Evolutionary conservation across 1,140 invertebrate species (phyloP).

Genomic region (Dreissena polymorpha): DNA sequence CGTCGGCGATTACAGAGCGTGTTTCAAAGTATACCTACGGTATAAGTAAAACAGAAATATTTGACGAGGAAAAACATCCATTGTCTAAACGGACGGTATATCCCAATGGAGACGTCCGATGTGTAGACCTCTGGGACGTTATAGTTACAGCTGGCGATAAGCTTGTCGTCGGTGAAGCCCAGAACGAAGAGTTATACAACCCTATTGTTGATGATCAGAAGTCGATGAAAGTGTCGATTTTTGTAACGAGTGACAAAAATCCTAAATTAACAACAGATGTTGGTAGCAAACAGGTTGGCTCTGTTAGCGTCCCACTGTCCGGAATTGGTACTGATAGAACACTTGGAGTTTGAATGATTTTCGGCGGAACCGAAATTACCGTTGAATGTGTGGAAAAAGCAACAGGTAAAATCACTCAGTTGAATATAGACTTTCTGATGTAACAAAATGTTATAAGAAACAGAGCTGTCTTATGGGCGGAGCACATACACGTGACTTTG

Average conservation of each 20-base stretch:
- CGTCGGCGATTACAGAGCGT: constrained; percentile 17
- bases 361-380: constrained; percentile 31
- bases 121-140: constrained; percentile 9
- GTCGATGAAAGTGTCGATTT: neutral
- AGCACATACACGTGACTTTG: no score
- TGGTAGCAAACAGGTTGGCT: no score
- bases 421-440: constrained; percentile 15
- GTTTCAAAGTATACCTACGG: constrained; percentile 32
- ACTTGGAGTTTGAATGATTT: constrained; percentile 19
- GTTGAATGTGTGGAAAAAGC: constrained; percentile 23
- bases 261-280: no score
- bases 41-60: neutral
- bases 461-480: no score
- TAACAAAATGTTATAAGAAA: neutral
- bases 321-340: constrained; percentile 22
- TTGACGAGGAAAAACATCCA: constrained; percentile 7
- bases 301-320: constrained; percentile 9
- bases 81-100: neutral
- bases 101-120: neutral
- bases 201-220: neutral
- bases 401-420: constrained; percentile 8
- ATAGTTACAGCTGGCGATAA: no score
- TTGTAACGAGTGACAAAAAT: no score
- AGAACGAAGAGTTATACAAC: constrained; percentile 7
- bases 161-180: constrained; percentile 25